phyloP scores from a whole-genome alignment of 92 coral and sea anemone species.

The Palythoa grandiflora region DNA sequence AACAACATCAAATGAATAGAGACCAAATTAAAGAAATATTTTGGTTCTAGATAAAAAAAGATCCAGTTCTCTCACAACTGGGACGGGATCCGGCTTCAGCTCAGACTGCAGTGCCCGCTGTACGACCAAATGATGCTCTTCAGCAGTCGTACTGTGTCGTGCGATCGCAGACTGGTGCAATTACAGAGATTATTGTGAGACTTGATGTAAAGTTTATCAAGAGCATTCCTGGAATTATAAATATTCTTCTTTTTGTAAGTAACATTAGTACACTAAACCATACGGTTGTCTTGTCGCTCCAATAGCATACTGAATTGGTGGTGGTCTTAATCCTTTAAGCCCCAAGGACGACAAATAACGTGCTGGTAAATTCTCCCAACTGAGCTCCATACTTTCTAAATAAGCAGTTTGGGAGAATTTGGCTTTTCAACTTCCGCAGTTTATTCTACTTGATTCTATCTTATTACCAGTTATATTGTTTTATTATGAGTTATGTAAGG shows the following conservation, averaged over 20 bases:
- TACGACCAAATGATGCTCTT: background rate
- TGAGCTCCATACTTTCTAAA: too few species aligned
- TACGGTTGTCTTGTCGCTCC: background rate
- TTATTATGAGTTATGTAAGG: too few species aligned
- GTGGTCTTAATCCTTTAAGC: too few species aligned
- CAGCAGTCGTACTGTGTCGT: slow-evolving; percentile 15
- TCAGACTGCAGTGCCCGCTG: background rate
- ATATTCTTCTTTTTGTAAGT: slow-evolving; percentile 14
- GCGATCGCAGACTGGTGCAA: slow-evolving; percentile 23
- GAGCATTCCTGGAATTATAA: slow-evolving; percentile 25
- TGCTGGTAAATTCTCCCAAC: too few species aligned
- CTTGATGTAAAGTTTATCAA: slow-evolving; percentile 14
- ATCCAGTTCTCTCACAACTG: background rate
- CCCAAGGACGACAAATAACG: too few species aligned
- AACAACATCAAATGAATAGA: background rate
- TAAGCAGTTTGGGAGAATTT: too few species aligned
- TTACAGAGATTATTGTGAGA: slow-evolving; percentile 10
- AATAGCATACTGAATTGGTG: too few species aligned
- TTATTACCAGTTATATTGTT: too few species aligned
- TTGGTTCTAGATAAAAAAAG: background rate
- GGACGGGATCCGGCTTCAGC: background rate
- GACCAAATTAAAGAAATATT: background rate
- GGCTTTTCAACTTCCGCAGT: too few species aligned
- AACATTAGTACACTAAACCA: background rate
- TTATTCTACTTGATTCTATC: too few species aligned